Percentiles rank a stretch among this genome's conserved stretches.
phyloP scores from a whole-genome alignment of 2,113 vertebrate species.

The Probosciger aterrimus region DNA sequence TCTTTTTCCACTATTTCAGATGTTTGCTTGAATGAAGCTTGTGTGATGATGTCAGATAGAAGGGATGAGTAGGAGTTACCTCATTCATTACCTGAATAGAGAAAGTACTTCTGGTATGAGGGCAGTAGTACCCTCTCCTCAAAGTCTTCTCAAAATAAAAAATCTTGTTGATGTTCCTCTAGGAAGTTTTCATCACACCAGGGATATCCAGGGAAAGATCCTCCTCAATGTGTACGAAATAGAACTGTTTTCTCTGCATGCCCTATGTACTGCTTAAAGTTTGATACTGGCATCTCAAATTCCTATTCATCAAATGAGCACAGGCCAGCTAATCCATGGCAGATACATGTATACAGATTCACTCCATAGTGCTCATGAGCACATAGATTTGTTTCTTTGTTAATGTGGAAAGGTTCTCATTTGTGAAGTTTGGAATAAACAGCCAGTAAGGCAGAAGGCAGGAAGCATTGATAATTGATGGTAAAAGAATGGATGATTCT shows the following conservation, averaged over 20 bases:
- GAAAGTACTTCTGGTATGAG: not conserved
- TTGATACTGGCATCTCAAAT: not conserved
- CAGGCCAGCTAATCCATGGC: not conserved
- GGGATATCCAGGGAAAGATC: not conserved
- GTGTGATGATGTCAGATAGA: not conserved
- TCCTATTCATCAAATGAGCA: not conserved
- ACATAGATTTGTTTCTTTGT: not conserved
- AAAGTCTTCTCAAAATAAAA: not conserved
- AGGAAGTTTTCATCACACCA: not conserved
- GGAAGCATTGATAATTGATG: not conserved
- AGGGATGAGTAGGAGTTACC: not conserved
- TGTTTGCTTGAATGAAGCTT: not conserved
- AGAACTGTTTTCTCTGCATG: not conserved
- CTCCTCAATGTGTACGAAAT: not conserved
- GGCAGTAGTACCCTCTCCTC: not conserved
- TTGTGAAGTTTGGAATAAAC: not conserved
- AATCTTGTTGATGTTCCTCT: not conserved
- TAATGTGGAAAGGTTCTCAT: not conserved
- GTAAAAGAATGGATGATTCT: not conserved
- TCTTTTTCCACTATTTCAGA: not conserved
- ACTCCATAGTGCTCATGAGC: not conserved
- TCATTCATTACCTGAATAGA: not conserved
- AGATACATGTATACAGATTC: not conserved
- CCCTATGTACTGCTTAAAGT: not conserved
- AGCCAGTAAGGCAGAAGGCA: not conserved